Evolutionary conservation across 2,113 vertebrate genomes (phyloP), one percentile per base, ranked within the genome.

Genomic region (Canis aureus): DNA sequence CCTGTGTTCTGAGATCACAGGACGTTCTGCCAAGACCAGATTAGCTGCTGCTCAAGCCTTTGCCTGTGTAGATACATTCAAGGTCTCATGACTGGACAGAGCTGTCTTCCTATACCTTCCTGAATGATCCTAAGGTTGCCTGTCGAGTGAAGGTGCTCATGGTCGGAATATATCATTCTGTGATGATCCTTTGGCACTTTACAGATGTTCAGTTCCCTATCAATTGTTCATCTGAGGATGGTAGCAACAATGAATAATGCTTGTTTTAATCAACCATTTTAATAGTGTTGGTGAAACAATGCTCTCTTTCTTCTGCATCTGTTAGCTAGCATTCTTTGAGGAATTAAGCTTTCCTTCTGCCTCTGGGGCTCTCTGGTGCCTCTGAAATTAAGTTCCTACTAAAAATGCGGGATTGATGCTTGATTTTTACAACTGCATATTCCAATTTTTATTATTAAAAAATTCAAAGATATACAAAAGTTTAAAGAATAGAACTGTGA

Each of bases 61-160:
- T 2, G 7, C 82, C 57, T 12, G n/a, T 35, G 35, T 38, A 13
- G 66, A 49, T 64, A 57, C 49, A 25, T 11, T 62, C 29, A 38
- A 76, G 88, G 59, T 82, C 67, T 64, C 29, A 1, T 19, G 64
- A 55, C 32, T 13, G 0, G 2, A 4, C 0, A 0, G 81, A 11
- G 67, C 35, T 8, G 29, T 32, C 73, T 51, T 19, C 35, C 64
- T 25, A 1, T 2, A 32, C 35, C 35, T 60, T 64, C 57, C 49
- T 8, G 2, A 43, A n/a, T 0, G 13, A 62, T 12, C 27, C 20
- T 25, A 11, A 23, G 27, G 11, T 5, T 43, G 81, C 29, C 69
- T 57, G 12, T 5, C 3, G 11, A 3, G 22, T 22, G 17, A 64
- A 32, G 27, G 49, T 53, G 59, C 11, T 1, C n/a, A 15, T 38